Evolutionary conservation across 2,888 invertebrate species (phyloP).

Genomic region (Criorhina ranunculi): DNA sequence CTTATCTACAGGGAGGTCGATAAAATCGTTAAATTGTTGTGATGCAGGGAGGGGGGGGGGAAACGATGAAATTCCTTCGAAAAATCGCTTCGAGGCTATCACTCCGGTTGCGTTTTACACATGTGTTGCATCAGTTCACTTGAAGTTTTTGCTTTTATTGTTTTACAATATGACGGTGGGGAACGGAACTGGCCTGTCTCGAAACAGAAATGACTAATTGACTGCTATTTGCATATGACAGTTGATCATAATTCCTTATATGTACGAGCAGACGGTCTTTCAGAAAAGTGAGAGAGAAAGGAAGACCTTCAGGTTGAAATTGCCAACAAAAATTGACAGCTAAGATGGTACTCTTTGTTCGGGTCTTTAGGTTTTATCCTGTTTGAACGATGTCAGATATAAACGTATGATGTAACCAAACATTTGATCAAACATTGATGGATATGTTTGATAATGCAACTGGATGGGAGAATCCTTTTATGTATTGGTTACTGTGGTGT

Average conservation of each 20-base stretch:
- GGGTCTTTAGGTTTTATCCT: conserved; percentile 30
- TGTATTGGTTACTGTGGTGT: too few species aligned
- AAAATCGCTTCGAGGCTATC: conserved; percentile 73
- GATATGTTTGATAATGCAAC: conserved; percentile 68
- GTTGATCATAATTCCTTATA: conserved; percentile 68
- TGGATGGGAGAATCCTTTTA: conserved; percentile 36
- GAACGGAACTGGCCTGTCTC: conserved; percentile 59
- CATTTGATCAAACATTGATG: conserved; percentile 69
- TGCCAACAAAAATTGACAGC: conserved; percentile 66
- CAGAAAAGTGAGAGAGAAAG: conserved; percentile 3
- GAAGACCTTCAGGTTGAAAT: conserved; percentile 20
- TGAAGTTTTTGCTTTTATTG: conserved; percentile 62
- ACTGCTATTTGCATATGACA: conserved; percentile 77
- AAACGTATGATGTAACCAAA: conserved; percentile 51
- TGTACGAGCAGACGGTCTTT: too few species aligned
- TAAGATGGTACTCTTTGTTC: conserved; percentile 60
- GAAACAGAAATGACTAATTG: conserved; percentile 74
- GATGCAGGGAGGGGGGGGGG: conserved; percentile 26
- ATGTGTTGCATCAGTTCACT: conserved; percentile 42
- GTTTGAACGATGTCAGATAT: conserved; percentile 31
- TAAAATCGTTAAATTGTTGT: conserved; percentile 69
- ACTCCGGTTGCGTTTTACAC: conserved; percentile 49
- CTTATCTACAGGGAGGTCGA: conserved; percentile 77
- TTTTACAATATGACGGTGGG: conserved; percentile 51
- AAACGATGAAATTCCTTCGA: conserved; percentile 65